Conservation (phyloP, 1,140 invertebrate genomes). For the Lucilia cuprina region DNA sequence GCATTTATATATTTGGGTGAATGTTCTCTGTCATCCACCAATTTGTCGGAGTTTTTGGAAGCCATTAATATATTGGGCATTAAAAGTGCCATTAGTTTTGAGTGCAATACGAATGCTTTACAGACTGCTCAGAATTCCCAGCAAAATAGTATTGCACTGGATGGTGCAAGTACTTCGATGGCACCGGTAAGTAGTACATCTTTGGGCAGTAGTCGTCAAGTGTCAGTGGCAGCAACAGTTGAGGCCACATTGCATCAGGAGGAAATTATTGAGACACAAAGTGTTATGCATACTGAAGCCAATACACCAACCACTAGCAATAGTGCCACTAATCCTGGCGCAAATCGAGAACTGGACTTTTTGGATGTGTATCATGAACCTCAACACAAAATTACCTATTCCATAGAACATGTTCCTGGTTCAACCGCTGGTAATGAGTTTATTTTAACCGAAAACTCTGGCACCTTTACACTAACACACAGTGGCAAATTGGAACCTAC, state of each 20-base stretch:
- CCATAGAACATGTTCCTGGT: constrained; percentile 57
- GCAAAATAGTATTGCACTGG: constrained; percentile 36
- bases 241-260: background rate
- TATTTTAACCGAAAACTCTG: constrained; percentile 56
- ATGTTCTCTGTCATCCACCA: constrained; percentile 48
- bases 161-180: constrained; percentile 27
- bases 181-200: constrained; percentile 40
- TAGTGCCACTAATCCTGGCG: constrained; percentile 20
- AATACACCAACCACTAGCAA: no score
- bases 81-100: constrained; percentile 59
- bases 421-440: constrained; percentile 50
- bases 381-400: constrained; percentile 57
- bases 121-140: background rate
- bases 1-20: constrained; percentile 60
- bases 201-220: background rate
- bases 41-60: constrained; percentile 55
- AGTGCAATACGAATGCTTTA: constrained; percentile 48
- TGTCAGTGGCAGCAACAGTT: background rate
- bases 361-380: constrained; percentile 50
- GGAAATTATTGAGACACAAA: constrained; percentile 33
- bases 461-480: constrained; percentile 56
- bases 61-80: constrained; percentile 58
- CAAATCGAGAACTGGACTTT: constrained; percentile 49
- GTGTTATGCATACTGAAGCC: background rate
- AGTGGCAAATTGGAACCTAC: constrained; percentile 26